Base-by-base conservation (phyloP, 2,797 vertebrate genomes). In the Sebastes aleutianus region DNA sequence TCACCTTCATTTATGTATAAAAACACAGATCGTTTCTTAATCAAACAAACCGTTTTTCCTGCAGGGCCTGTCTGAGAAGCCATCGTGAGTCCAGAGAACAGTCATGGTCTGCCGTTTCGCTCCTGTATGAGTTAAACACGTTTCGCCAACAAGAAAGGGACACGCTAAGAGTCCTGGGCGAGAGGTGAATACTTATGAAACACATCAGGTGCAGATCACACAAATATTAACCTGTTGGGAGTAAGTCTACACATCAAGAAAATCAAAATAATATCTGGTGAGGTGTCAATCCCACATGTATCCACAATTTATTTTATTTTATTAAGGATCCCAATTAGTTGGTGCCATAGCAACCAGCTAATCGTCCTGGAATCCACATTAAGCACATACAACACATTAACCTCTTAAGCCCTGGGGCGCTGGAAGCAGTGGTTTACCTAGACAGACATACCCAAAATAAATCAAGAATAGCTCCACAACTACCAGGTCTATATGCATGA, bases 101-200 rank as follows among this genome's bases (percentile, higher is more conserved):
- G 77, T 90, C 59, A 1, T 94, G 95, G 92, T 92, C 94, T 50
- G 94, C 95, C 0, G 65, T 90, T 74, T 90, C 85, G 1, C 72
- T 94, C 47, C 84, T 95, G 73, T 85, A 61, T 61, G 86, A 94
- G 58, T 58, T 94, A 54, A 66, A 94, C 65, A 84, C 62, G 62
- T 70, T 74, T 66, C 79, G 78, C 43, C 83, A 90, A 79, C 79
- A 83, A 57, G 95, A 95, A 77, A 94, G 32, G 70, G 85, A 88
- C 26, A 24, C 80, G 12, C 82, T 96, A 20, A 75, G 58, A 13
- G 58, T 31, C n/a, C 74, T 94, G 79, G 74, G 69, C 18, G 62
- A 89, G 81, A 89, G 92, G 95, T 95, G 72, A 77, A 77, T 27
- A 65, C 54, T 34, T n/a, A n/a, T n/a, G n/a, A n/a, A n/a, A n/a